Evolutionary conservation across 2,797 vertebrate genomes (phyloP), one percentile per base, ranked within the genome.

Genomic region (Gobionotothen gibberifrons): DNA sequence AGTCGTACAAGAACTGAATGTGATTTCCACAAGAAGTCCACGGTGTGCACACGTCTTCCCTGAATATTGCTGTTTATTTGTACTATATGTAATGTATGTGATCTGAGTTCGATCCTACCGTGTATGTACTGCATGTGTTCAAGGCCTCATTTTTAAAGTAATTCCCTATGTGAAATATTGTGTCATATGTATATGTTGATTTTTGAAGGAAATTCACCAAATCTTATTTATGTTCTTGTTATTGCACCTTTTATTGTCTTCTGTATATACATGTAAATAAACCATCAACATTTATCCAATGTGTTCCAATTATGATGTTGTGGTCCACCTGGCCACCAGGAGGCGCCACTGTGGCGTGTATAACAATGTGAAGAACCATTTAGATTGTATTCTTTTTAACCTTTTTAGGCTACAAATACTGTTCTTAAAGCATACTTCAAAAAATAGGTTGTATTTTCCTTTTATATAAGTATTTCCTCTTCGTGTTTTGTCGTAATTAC

Each of bases 231-330:
- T 87, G 57, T 88, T 66, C 0, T 62, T 82, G 58, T 76, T 73
- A 67, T 73, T 49, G 53, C 74, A 86, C 53, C 42, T 22, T 36
- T 55, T 85, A 55, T 74, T 81, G 66, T 81, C 70, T 63, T 84
- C 40, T 87, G 87, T 85, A 90, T 69, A 91, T 87, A 85, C 15
- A 22, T 95, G 93, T 95, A 93, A 95, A 95, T 95, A 94, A 94
- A 95, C 55, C 71, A 72, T 84, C 44, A 60, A 87, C 81, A 90
- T 91, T 82, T 81, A 90, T 75, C 15, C 19, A 53, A 8, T 19
- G 42, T 32, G 13, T 21, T 53, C 6, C 49, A 3, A n/a, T 63
- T 3, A 70, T 5, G 3, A 8, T 54, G 4, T 46, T 16, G 58
- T 63, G 8, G 4, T 15, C 14, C 36, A 0, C 1, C 2, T 59